phyloP scores from a whole-genome alignment of 2,113 vertebrate species.

The Sander vitreus region DNA sequence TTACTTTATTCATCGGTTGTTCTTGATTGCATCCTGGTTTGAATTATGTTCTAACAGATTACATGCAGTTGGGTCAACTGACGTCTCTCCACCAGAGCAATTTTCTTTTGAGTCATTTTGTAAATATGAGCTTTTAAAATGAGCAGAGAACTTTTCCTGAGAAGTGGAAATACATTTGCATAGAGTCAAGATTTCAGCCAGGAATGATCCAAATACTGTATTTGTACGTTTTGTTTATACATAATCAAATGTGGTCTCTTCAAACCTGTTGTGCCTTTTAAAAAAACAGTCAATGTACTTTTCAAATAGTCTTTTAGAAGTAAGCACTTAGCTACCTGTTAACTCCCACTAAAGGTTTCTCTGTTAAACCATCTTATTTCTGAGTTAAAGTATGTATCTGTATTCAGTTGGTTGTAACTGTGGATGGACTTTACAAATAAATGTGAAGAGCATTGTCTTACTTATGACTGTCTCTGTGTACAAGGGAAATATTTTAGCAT shows the following conservation, averaged over 20 bases:
- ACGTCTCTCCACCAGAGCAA: no score
- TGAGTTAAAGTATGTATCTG: background rate
- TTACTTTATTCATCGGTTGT: background rate
- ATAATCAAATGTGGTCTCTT: background rate
- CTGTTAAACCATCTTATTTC: background rate
- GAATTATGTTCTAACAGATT: background rate
- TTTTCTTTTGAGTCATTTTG: background rate
- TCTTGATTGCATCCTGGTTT: background rate
- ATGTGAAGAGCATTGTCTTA: constrained; percentile 5
- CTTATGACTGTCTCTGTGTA: background rate
- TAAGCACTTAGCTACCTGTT: background rate
- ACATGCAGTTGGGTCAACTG: background rate
- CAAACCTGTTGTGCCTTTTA: constrained; percentile 45
- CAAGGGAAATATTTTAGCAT: no score
- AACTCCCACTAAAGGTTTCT: background rate
- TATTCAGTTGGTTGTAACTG: constrained; percentile 1
- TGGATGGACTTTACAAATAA: constrained; percentile 12
- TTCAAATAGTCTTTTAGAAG: background rate
- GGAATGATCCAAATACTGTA: background rate
- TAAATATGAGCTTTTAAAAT: background rate
- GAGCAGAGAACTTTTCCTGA: background rate
- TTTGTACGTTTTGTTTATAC: constrained; percentile 12
- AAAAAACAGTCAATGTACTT: background rate
- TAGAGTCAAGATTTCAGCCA: background rate
- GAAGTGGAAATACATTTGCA: background rate